These are phyloP conservation scores for Ardeotis arabs DNA, from an alignment of 2,113 vertebrate genomes.

Conservation along the genomic window DNA sequence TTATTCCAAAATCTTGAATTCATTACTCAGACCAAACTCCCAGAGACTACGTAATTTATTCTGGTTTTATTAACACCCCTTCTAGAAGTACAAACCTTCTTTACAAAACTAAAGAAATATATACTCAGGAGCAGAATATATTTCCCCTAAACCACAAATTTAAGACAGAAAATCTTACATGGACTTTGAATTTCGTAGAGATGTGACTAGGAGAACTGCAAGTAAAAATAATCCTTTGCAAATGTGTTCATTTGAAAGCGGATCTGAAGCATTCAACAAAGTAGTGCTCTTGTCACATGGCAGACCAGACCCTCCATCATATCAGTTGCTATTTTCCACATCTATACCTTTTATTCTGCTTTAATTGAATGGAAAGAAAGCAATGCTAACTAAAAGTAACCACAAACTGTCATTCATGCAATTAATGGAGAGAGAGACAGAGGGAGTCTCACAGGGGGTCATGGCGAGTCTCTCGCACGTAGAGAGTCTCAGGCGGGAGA, in stretches of 20 bases:
- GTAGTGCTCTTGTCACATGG: not conserved
- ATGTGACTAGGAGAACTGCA: not conserved
- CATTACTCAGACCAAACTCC: not conserved
- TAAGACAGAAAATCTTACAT: not conserved
- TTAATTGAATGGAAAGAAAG: not conserved
- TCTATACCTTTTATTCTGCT: not conserved
- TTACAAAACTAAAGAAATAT: not conserved
- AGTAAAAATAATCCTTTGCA: not conserved
- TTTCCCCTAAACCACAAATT: not conserved
- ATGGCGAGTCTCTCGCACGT: not conserved
- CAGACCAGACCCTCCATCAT: not conserved
- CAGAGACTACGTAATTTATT: not conserved
- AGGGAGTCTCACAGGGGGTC: not conserved
- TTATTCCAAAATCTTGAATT: not conserved
- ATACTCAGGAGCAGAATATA: not conserved
- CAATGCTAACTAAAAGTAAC: not conserved
- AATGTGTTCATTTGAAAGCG: not conserved
- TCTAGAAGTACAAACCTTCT: not conserved
- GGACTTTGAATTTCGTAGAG: not conserved
- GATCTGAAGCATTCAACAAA: not conserved
- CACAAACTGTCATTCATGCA: not conserved
- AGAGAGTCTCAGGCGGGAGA: not conserved
- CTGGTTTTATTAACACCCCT: not conserved
- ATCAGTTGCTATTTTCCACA: not conserved
- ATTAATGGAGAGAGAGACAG: not conserved